Percentiles rank a stretch among this genome's conserved stretches.
Evolutionary conservation across 2,797 vertebrate genomes (phyloP).

Genomic region (Ceryle rudis): DNA sequence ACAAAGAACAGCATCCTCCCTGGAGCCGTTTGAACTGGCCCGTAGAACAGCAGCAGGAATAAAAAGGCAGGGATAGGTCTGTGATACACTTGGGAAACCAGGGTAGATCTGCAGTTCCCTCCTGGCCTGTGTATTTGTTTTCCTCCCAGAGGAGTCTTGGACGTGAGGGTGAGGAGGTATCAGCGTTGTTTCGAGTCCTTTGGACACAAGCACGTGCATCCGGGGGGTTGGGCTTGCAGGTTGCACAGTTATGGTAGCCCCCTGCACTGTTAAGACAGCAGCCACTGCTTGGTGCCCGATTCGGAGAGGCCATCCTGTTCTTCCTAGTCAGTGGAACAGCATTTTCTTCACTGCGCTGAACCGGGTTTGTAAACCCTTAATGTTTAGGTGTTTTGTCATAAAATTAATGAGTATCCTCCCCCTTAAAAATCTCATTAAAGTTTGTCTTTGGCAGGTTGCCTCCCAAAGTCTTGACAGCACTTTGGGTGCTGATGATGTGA

Average conservation of each 20-base stretch:
- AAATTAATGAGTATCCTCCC: constrained; percentile 57
- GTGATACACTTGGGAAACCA: neutral
- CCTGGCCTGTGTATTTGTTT: neutral
- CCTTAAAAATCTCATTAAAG: constrained; percentile 50
- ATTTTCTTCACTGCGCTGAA: neutral
- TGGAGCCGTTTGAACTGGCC: neutral
- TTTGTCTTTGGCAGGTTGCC: constrained; percentile 47
- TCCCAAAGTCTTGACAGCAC: constrained; percentile 40
- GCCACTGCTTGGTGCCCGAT: neutral
- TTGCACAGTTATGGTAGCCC: neutral
- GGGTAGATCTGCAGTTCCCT: neutral
- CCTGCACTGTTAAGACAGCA: neutral
- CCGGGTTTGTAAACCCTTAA: neutral
- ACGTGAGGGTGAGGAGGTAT: neutral
- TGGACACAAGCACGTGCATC: neutral
- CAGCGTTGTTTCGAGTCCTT: neutral
- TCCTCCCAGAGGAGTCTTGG: neutral
- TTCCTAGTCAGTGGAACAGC: neutral
- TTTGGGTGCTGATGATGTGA: constrained; percentile 29
- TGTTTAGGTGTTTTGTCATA: constrained; percentile 42
- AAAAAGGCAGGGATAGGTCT: fast-evolving
- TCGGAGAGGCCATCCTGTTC: neutral
- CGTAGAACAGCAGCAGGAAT: neutral
- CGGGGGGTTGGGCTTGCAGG: neutral
- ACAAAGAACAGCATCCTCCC: neutral